Conservation (phyloP, 2,113 vertebrate species). For the Hippoglossus stenolepis region DNA sequence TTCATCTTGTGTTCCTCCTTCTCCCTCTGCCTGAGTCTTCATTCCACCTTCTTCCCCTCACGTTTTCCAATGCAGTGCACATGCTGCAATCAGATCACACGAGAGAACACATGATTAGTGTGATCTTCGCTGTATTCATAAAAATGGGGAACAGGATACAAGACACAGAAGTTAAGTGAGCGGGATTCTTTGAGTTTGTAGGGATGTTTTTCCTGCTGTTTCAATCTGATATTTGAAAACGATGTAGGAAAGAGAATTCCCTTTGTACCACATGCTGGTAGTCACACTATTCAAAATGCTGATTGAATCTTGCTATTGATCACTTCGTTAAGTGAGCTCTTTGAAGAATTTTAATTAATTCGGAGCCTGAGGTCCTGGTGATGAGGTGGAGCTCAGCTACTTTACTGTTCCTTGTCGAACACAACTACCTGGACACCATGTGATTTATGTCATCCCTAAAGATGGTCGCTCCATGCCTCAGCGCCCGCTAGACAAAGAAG, state of each 20-base stretch:
- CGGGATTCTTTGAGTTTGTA: constrained; percentile 7
- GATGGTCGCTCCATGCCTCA: constrained; percentile 57
- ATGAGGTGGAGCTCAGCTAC: constrained; percentile 60
- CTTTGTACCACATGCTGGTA: background rate
- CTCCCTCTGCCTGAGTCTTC: constrained; percentile 33
- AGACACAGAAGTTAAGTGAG: background rate
- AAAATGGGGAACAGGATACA: constrained; percentile 26
- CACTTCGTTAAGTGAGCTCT: constrained; percentile 26
- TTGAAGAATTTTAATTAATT: constrained; percentile 65
- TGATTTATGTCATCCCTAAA: constrained; percentile 71
- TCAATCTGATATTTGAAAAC: background rate
- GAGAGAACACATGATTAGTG: constrained; percentile 53
- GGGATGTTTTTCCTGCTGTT: too few species aligned
- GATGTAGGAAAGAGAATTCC: background rate
- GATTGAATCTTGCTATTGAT: constrained; percentile 41
- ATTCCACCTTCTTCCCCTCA: constrained; percentile 15
- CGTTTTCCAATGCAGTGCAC: constrained; percentile 14
- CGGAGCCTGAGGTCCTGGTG: constrained; percentile 35
- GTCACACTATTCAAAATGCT: background rate
- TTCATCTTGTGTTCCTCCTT: constrained; percentile 23
- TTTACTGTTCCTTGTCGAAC: constrained; percentile 68
- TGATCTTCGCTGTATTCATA: constrained; percentile 44
- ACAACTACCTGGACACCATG: constrained; percentile 51
- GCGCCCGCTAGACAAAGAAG: constrained; percentile 52
- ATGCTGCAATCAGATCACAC: constrained; percentile 53